Evolutionary conservation across 2,888 invertebrate species (phyloP).

Genomic region (Entomobrya proxima): DNA sequence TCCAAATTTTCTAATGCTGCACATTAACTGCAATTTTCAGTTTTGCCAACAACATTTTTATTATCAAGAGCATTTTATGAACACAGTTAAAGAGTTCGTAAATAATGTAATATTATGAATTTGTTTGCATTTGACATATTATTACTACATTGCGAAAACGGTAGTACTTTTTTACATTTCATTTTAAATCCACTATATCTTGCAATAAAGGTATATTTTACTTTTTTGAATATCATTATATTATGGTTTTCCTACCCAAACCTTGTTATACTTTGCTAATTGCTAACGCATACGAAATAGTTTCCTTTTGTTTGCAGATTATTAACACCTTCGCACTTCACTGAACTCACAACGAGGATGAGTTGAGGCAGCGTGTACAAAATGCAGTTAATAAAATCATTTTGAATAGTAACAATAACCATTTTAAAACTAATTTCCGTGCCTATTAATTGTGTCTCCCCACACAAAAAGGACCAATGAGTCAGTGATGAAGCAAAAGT

Average conservation of each 20-base stretch:
- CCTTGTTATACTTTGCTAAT: not conserved
- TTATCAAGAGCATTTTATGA: no score
- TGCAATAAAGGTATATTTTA: no score
- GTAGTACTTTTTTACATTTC: no score
- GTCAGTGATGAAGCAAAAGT: not conserved
- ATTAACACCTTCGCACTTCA: slow-evolving; percentile 6
- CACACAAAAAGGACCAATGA: not conserved
- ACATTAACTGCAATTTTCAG: no score
- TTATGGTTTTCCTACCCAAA: not conserved
- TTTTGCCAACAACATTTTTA: no score
- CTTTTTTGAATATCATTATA: not conserved
- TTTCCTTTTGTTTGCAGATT: not conserved
- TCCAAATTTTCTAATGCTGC: no score
- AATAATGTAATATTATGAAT: no score
- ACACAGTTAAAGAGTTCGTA: no score
- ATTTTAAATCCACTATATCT: no score
- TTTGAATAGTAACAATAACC: not conserved
- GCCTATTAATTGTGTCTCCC: not conserved
- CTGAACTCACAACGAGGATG: not conserved
- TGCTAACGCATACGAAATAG: not conserved
- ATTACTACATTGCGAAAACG: no score
- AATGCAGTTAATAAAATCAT: not conserved
- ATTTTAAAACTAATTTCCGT: not conserved
- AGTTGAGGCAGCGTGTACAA: not conserved
- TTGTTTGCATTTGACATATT: no score